A percentile compares a stretch with the other conserved stretches of the same genome.
These are phyloP conservation scores for Deroptyus accipitrinus DNA, from an alignment of 2,113 vertebrate genomes.

Conservation along the genomic window DNA sequence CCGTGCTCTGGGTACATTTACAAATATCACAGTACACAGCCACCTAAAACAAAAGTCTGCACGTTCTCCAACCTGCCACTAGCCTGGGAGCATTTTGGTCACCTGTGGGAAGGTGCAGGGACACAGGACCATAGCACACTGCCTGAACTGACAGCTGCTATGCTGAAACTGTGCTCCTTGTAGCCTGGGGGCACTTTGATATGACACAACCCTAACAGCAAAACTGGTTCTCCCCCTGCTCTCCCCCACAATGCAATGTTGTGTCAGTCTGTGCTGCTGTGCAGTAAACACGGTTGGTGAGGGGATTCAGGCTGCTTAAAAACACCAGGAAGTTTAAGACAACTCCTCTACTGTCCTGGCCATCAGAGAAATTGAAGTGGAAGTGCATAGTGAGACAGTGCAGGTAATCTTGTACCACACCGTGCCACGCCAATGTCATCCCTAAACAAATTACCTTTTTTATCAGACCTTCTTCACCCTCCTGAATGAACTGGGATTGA, in stretches of 20 bases:
- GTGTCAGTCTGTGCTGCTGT: not conserved
- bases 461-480: not conserved
- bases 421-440: not conserved
- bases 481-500: not conserved
- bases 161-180: not conserved
- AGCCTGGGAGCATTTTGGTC: not conserved
- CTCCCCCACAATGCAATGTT: too few species aligned
- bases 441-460: not conserved
- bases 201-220: fast-evolving
- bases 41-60: not conserved
- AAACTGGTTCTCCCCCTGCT: not conserved
- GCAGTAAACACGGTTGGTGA: not conserved
- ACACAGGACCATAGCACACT: not conserved
- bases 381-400: not conserved
- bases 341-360: not conserved
- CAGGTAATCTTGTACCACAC: not conserved
- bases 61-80: fast-evolving
- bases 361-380: not conserved
- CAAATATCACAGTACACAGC: not conserved
- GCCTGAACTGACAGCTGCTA: not conserved
- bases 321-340: not conserved
- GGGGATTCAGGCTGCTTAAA: not conserved
- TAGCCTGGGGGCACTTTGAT: not conserved
- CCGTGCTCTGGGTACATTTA: not conserved
- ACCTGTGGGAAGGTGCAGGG: not conserved